Evolutionary conservation across 2,888 invertebrate genomes (phyloP).

Genomic region (Caenorhabditis sulstoni): DNA sequence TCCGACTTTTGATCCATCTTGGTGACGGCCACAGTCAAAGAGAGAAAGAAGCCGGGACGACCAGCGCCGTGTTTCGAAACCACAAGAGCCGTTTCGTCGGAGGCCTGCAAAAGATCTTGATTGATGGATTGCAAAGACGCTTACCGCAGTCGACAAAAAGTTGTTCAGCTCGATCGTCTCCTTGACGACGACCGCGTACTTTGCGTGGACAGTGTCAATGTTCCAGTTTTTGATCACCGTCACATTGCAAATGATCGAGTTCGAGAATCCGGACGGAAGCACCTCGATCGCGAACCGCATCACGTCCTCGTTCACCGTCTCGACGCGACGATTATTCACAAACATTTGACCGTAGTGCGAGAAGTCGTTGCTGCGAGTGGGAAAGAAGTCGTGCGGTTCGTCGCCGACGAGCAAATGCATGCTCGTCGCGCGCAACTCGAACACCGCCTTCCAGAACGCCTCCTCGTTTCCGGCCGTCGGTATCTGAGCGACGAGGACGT

Average conservation of each 20-base stretch:
- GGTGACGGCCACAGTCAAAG: slow-evolving; percentile 20
- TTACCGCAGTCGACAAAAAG: slow-evolving; percentile 7
- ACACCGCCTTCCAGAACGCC: slow-evolving; percentile 36
- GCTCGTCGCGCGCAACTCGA: slow-evolving; percentile 7
- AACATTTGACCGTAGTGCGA: slow-evolving; percentile 27
- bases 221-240: slow-evolving; percentile 32
- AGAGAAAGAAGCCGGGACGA: slow-evolving; percentile 32
- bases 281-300: slow-evolving; percentile 30
- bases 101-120: slow-evolving; percentile 9
- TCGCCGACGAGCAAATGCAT: slow-evolving; percentile 22
- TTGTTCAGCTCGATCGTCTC: slow-evolving; percentile 24
- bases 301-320: slow-evolving; percentile 24
- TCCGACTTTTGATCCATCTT: slow-evolving; percentile 24
- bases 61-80: slow-evolving; percentile 34
- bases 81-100: slow-evolving; percentile 26
- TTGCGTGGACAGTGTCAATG: slow-evolving; percentile 18
- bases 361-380: neutral
- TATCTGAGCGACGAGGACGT: slow-evolving; percentile 22
- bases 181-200: slow-evolving; percentile 20
- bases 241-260: slow-evolving; percentile 29
- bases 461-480: slow-evolving; percentile 26
- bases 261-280: slow-evolving; percentile 35
- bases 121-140: neutral
- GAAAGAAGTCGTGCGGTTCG: slow-evolving; percentile 20
- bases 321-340: slow-evolving; percentile 32